phyloP scores from a whole-genome alignment of 2,888 invertebrate species.

The Neria commutata region DNA sequence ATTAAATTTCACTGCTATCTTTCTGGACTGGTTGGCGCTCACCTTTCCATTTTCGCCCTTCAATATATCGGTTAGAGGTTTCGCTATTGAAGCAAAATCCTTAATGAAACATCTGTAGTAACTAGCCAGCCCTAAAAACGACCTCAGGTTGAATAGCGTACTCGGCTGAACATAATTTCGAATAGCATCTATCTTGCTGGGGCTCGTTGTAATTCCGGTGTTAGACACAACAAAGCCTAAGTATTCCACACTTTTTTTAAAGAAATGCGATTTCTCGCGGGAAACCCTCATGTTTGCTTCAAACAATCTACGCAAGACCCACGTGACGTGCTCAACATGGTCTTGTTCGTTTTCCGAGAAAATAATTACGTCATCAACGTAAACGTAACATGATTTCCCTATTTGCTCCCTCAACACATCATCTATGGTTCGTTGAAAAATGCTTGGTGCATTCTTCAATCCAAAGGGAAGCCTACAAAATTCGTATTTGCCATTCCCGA shows the following conservation, averaged over 20 bases:
- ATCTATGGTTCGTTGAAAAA: slow-evolving; percentile 7
- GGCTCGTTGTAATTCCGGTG: slow-evolving; percentile 10
- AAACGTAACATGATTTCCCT: too few species aligned
- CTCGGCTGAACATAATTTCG: too few species aligned
- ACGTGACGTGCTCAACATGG: slow-evolving; percentile 6
- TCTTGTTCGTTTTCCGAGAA: not conserved
- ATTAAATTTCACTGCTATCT: slow-evolving; percentile 13
- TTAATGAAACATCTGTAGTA: slow-evolving; percentile 12
- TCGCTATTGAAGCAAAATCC: slow-evolving; percentile 14
- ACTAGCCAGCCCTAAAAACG: too few species aligned
- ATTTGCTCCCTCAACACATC: slow-evolving; percentile 6
- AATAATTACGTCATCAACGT: too few species aligned
- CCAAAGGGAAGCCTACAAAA: not conserved
- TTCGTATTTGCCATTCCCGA: too few species aligned
- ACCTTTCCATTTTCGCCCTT: slow-evolving; percentile 14
- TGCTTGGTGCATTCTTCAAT: not conserved
- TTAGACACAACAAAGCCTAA: slow-evolving; percentile 13
- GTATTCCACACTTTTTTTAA: slow-evolving; percentile 4
- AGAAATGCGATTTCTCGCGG: slow-evolving; percentile 3
- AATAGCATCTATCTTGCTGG: slow-evolving; percentile 12
- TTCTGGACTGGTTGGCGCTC: slow-evolving; percentile 5
- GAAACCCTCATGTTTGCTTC: slow-evolving; percentile 24
- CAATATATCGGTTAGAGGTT: slow-evolving; percentile 15
- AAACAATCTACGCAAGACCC: slow-evolving; percentile 4
- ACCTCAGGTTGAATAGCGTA: too few species aligned